A percentile compares a stretch with the other conserved stretches of the same genome.
Evolutionary conservation across 2,888 invertebrate genomes (phyloP).

Genomic region (Drosophila borealis): DNA sequence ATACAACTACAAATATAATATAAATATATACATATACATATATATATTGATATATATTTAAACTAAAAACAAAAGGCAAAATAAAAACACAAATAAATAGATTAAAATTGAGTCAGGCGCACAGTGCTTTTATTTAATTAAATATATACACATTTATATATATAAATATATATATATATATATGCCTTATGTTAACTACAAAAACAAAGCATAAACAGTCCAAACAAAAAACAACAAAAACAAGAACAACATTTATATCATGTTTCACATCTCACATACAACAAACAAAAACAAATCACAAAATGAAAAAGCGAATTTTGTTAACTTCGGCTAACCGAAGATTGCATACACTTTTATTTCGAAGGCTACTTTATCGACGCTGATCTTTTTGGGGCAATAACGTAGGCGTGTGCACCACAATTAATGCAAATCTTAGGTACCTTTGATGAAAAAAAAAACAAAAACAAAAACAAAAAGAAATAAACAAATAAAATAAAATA

Average conservation of each 20-base stretch:
- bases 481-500: conserved; percentile 27
- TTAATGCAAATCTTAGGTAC: conserved; percentile 73
- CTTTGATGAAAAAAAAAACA: conserved; percentile 53
- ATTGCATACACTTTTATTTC: conserved; percentile 28
- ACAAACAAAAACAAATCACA: conserved; percentile 9
- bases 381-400: conserved; percentile 16
- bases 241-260: conserved; percentile 65
- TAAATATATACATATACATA: conserved; percentile 20
- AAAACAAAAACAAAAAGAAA: conserved; percentile 22
- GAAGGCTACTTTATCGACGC: conserved; percentile 22
- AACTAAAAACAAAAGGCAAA: conserved; percentile 1
- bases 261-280: conserved; percentile 68
- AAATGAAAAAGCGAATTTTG: conserved; percentile 20
- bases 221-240: conserved; percentile 40
- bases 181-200: conserved; percentile 7
- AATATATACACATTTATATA: conserved; percentile 10
- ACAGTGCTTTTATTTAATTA: conserved; percentile 58
- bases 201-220: conserved; percentile 41
- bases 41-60: conserved; percentile 5
- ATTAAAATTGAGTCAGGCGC: conserved; percentile 55
- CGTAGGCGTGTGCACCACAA: conserved; percentile 34
- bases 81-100: conserved; percentile 22
- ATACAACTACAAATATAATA: conserved; percentile 22
- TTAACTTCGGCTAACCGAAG: conserved; percentile 50
- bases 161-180: conserved; percentile 9